Evolutionary conservation across 2,888 invertebrate species (phyloP).

Genomic region (Andrena flavipes): DNA sequence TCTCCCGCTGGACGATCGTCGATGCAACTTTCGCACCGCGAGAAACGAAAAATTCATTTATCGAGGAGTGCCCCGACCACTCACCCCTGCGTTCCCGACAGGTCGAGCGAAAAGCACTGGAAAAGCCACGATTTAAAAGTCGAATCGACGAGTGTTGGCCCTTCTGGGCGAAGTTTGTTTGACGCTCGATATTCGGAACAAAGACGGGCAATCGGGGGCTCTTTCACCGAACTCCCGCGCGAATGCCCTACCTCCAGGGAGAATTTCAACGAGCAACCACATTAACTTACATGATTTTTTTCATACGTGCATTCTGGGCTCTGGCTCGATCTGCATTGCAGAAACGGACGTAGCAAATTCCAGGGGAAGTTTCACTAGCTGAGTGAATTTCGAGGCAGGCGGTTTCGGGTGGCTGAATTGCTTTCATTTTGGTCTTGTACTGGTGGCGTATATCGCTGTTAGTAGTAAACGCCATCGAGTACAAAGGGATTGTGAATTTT

Average conservation of each 20-base stretch:
- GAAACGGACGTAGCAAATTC: neutral
- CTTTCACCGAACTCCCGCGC: neutral
- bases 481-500: neutral
- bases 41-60: slow-evolving; percentile 25
- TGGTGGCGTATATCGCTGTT: neutral
- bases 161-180: slow-evolving; percentile 20
- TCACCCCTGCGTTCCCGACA: slow-evolving; percentile 19
- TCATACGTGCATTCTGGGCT: neutral
- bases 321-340: slow-evolving; percentile 15
- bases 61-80: slow-evolving; percentile 5
- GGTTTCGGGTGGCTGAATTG: neutral
- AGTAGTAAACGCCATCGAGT: neutral
- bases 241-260: neutral
- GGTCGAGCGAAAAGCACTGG: slow-evolving; percentile 52
- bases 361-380: neutral
- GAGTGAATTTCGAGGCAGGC: neutral
- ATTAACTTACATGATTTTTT: slow-evolving; percentile 23
- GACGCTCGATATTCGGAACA: neutral
- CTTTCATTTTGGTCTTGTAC: neutral
- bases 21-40: slow-evolving; percentile 13
- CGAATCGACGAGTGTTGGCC: neutral
- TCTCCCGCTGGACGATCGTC: neutral
- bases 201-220: neutral
- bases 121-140: slow-evolving; percentile 44
- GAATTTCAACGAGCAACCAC: neutral